Conservation (phyloP, 2,888 invertebrate species). For the Pedicia rivosa region DNA sequence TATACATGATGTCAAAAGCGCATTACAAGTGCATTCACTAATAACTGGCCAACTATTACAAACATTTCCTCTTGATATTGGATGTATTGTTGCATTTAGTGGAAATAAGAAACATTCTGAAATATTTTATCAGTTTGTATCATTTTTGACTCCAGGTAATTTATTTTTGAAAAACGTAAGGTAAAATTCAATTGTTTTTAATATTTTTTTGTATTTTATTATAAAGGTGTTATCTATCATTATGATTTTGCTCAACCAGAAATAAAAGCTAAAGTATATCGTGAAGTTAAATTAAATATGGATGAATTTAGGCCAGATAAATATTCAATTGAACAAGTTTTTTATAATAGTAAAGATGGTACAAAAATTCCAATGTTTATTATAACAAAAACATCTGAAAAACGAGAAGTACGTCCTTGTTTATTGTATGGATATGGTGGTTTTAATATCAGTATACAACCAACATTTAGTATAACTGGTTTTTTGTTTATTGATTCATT, state of each 20-base stretch:
- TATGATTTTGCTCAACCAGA: slow-evolving; percentile 58
- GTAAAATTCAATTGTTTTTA: too few species aligned
- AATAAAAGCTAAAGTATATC: slow-evolving; percentile 49
- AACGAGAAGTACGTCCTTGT: slow-evolving; percentile 46
- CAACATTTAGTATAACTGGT: slow-evolving; percentile 74
- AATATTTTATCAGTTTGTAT: slow-evolving; percentile 88
- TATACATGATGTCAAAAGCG: slow-evolving; percentile 87
- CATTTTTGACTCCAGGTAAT: slow-evolving; percentile 72
- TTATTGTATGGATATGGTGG: slow-evolving; percentile 95
- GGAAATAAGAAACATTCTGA: slow-evolving; percentile 74
- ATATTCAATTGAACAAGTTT: slow-evolving; percentile 78
- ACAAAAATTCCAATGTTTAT: slow-evolving; percentile 95
- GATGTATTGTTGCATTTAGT: slow-evolving; percentile 69
- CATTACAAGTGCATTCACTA: slow-evolving; percentile 64
- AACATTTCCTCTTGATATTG: slow-evolving; percentile 69
- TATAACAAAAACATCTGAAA: slow-evolving; percentile 51
- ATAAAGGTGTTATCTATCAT: slow-evolving; percentile 56
- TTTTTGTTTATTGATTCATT: slow-evolving; percentile 81
- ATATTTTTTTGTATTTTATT: not conserved
- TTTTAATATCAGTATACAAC: slow-evolving; percentile 84
- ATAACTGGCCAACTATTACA: slow-evolving; percentile 52
- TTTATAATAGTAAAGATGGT: slow-evolving; percentile 84
- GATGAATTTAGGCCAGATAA: slow-evolving; percentile 62
- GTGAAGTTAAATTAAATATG: slow-evolving; percentile 64
- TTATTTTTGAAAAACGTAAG: too few species aligned